phyloP scores from a whole-genome alignment of 2,888 invertebrate species.

The Ceriagrion tenellum region DNA sequence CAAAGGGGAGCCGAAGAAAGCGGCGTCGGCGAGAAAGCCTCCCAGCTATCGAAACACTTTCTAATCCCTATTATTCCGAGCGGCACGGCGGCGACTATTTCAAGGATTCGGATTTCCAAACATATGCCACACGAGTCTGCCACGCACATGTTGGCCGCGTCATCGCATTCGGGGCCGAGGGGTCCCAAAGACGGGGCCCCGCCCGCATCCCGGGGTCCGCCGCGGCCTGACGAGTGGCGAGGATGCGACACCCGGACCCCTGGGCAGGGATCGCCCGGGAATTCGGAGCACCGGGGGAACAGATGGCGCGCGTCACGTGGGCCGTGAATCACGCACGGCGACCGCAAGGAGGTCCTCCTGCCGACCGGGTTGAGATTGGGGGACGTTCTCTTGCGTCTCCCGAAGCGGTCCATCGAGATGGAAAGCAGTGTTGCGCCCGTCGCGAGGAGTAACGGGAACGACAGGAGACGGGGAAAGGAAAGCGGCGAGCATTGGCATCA shows the following conservation, averaged over 20 bases:
- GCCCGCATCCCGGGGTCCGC: not conserved
- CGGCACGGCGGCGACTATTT: not conserved
- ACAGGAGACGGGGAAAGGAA: not conserved
- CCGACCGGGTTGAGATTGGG: not conserved
- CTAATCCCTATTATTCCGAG: not conserved
- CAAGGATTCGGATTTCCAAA: conserved; percentile 1
- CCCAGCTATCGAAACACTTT: not conserved
- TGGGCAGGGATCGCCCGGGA: not conserved
- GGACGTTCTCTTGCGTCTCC: not conserved
- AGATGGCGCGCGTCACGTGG: not conserved
- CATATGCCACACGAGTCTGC: not conserved
- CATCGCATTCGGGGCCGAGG: not conserved
- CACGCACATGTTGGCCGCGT: not conserved
- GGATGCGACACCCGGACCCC: not conserved
- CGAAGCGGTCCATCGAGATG: not conserved
- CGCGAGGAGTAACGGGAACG: not conserved
- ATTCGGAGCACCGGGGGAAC: not conserved
- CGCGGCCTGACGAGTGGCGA: not conserved
- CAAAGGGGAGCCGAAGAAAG: not conserved
- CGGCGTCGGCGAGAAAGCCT: not conserved
- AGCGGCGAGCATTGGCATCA: not conserved
- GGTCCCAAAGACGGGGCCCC: not conserved
- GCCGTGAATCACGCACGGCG: not conserved
- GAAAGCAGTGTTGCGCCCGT: not conserved
- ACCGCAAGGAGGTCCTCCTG: not conserved